Base-by-base conservation (phyloP, 2,888 invertebrate genomes). In the Hydraecia micacea region DNA sequence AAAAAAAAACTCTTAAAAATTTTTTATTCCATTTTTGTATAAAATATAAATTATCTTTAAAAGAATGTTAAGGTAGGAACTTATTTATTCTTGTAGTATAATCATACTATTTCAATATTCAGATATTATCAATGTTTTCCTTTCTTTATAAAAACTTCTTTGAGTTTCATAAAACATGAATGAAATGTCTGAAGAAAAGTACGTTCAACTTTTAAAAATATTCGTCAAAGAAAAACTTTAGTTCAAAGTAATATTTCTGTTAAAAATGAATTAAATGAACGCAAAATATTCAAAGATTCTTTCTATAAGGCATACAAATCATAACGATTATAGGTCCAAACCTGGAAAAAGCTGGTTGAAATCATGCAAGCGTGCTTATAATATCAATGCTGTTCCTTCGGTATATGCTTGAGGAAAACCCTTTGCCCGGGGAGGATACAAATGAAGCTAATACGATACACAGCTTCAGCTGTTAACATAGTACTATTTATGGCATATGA, bases 211-310 rank as follows among this genome's bases (percentile, higher is more conserved):
- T 68, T 79, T 36, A 18, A 55, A 69, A 63, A 68, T 68, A 67
- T 79, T 71, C 77, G 39, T 68, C 78, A 82, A 82, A 82, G 73
- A 73, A 77, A 82, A 81, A 78, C 68, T 82, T 81, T 32, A 42
- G 36, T 15, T 60, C 25, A 36, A 78, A 72, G 58, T 72, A 82
- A 67, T 77, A 49, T 77, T 81, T 67, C 49, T 52, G n/a, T n/a
- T 58, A 63, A 68, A 79, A 68, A 75, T 18, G 28, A 81, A 62
- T 39, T 39, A 67, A 81, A 81, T 58, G 58, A 68, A 77, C 15
- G 67, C 25, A 32, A 28, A 82, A 72, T 68, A 77, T 82, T 63
- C 49, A 82, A 62, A 58, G 39, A 63, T 68, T 72, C 32, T 21
- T 73, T 32, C n/a, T 42, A 66, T 67, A 2, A 21, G 25, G 52